These are phyloP conservation scores for Drosophila paranaensis DNA, from an alignment of 2,888 invertebrate species.

Conservation along the genomic window DNA sequence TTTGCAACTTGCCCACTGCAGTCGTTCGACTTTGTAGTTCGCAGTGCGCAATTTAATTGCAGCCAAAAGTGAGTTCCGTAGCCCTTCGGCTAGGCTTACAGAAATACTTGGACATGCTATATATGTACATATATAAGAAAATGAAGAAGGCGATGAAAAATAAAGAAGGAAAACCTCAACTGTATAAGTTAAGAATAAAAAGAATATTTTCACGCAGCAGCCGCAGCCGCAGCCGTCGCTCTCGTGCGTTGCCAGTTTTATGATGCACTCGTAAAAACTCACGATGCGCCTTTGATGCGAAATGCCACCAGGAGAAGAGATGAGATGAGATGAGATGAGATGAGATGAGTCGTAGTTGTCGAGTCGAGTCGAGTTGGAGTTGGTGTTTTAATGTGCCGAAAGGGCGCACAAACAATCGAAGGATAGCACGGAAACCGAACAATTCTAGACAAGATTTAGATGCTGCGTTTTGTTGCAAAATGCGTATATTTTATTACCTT, in stretches of 20 bases:
- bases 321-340: conserved; percentile 50
- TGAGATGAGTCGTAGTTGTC: conserved; percentile 17
- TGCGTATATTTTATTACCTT: conserved; percentile 75
- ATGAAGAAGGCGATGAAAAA: conserved; percentile 33
- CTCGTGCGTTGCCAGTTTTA: conserved; percentile 66
- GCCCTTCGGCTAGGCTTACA: conserved; percentile 56
- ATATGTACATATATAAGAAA: conserved; percentile 2
- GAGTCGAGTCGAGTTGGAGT: conserved; percentile 25
- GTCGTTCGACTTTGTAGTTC: conserved; percentile 64
- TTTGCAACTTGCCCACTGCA: neutral
- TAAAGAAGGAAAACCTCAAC: conserved; percentile 12
- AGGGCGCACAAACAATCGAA: conserved; percentile 72
- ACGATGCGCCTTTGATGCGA: conserved; percentile 69
- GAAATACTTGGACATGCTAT: conserved; percentile 40
- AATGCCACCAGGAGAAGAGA: conserved; percentile 60
- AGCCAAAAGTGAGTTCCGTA: conserved; percentile 17
- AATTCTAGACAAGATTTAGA: conserved; percentile 74
- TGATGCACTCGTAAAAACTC: conserved; percentile 73
- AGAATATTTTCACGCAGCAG: conserved; percentile 58
- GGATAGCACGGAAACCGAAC: conserved; percentile 50
- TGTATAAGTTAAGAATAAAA: conserved; percentile 34
- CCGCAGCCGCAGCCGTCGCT: conserved; percentile 33
- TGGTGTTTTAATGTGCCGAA: conserved; percentile 69
- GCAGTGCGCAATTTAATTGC: conserved; percentile 60
- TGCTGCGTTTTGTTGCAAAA: conserved; percentile 63